These are phyloP conservation scores for Menura novaehollandiae DNA, from an alignment of 2,113 vertebrate species.

Conservation along the genomic window DNA sequence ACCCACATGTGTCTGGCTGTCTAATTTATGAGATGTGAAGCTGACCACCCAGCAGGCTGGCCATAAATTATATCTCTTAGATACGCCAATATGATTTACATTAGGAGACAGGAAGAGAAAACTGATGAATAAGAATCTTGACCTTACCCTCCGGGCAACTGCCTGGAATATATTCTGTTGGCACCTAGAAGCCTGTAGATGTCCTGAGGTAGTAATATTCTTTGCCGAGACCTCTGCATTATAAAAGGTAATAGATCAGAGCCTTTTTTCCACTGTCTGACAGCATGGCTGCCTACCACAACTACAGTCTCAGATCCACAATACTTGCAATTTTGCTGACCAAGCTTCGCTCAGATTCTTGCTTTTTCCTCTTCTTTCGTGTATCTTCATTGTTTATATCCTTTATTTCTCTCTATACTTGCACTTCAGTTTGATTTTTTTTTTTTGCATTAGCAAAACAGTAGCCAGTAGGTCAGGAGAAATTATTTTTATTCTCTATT, in stretches of 20 bases:
- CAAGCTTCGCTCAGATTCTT: not conserved
- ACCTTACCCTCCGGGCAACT: not conserved
- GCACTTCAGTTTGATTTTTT: not conserved
- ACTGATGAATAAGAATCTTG: not conserved
- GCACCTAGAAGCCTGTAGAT: not conserved
- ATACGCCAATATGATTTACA: not conserved
- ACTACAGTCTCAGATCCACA: not conserved
- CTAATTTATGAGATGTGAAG: constrained; percentile 57
- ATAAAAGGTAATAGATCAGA: not conserved
- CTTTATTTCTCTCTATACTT: not conserved
- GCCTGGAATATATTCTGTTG: not conserved
- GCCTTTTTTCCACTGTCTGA: not conserved
- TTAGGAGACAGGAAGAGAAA: not conserved
- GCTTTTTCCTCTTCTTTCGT: not conserved
- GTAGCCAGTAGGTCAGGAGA: not conserved
- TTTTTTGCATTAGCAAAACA: not conserved
- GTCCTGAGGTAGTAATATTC: not conserved
- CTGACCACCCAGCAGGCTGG: not conserved
- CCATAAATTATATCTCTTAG: constrained; percentile 43
- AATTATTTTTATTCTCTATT: not conserved
- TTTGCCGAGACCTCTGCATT: not conserved
- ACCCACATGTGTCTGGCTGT: constrained; percentile 52
- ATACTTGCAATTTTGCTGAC: not conserved
- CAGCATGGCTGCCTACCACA: not conserved
- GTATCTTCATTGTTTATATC: not conserved